These are phyloP conservation scores for Lepus americanus DNA, from an alignment of 2,113 vertebrate species.

Conservation along the genomic window DNA sequence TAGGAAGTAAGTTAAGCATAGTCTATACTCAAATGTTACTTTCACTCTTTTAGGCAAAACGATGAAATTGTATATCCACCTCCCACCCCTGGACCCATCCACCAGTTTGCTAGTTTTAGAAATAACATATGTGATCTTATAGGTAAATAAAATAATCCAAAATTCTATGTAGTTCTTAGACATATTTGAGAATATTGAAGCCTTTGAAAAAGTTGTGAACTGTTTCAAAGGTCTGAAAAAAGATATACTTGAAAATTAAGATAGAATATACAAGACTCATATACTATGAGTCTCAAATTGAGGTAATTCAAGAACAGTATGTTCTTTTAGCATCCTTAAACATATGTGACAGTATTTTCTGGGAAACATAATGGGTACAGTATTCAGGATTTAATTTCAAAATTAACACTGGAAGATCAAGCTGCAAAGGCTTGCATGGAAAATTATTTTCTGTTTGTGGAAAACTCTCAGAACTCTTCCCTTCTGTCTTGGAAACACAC, in stretches of 20 bases:
- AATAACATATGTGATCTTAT: constrained; percentile 36
- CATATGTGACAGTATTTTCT: background rate
- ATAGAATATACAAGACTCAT: background rate
- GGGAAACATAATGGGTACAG: background rate
- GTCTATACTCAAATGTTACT: background rate
- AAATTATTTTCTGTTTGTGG: constrained; percentile 57
- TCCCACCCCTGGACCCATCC: background rate
- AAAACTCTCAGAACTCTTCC: constrained; percentile 41
- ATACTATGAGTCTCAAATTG: background rate
- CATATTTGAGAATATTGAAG: constrained; percentile 43
- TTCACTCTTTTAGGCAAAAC: constrained; percentile 30
- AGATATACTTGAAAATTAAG: constrained; percentile 53
- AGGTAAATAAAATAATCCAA: constrained; percentile 54
- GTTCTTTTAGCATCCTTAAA: constrained; percentile 41
- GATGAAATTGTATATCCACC: background rate
- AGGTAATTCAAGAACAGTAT: background rate
- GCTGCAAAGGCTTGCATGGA: constrained; percentile 15
- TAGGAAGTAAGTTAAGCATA: background rate
- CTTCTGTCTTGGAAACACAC: constrained; percentile 45
- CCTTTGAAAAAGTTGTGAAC: constrained; percentile 37
- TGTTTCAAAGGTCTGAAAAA: constrained; percentile 51
- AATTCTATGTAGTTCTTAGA: background rate
- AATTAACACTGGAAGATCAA: constrained; percentile 55
- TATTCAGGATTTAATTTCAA: constrained; percentile 40
- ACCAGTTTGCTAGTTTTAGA: constrained; percentile 40